Evolutionary conservation across 1,140 invertebrate species (phyloP).

Genomic region (Frieseomelitta varia): DNA sequence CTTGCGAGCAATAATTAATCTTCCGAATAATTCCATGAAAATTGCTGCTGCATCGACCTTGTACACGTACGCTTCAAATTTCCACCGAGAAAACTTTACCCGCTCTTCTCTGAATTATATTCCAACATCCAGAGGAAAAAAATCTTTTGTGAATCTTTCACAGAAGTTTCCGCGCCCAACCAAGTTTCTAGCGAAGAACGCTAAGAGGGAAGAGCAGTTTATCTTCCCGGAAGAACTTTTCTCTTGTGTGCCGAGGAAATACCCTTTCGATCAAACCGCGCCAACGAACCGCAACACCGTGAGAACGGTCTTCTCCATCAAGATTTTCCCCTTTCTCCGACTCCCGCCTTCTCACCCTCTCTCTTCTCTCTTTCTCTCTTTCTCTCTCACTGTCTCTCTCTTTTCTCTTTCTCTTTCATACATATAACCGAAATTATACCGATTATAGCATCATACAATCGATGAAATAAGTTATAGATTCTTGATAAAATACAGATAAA

Average conservation of each 20-base stretch:
- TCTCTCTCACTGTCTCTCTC: neutral
- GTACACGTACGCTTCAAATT: constrained; percentile 31
- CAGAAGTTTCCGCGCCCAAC: constrained; percentile 49
- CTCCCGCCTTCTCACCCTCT: neutral
- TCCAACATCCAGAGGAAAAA: constrained; percentile 35
- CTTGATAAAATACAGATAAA: neutral
- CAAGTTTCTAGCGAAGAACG: constrained; percentile 10
- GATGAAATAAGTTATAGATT: neutral
- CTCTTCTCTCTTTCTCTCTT: neutral
- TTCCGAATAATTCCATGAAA: neutral
- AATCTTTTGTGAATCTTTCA: constrained; percentile 67
- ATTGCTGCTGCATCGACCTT: neutral
- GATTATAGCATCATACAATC: neutral
- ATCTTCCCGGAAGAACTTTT: constrained; percentile 65
- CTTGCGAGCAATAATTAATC: constrained; percentile 33
- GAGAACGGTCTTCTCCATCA: constrained; percentile 35
- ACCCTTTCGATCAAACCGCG: constrained; percentile 65
- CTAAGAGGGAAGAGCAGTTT: constrained; percentile 50
- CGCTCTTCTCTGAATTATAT: constrained; percentile 45
- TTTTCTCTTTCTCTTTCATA: neutral
- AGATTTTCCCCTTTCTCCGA: constrained; percentile 17
- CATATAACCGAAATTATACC: neutral
- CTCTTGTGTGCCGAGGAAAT: constrained; percentile 59
- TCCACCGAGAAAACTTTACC: constrained; percentile 15
- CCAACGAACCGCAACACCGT: constrained; percentile 56